These are phyloP conservation scores for Lasiurus cinereus DNA, from an alignment of 2,113 vertebrate genomes.

Conservation along the genomic window DNA sequence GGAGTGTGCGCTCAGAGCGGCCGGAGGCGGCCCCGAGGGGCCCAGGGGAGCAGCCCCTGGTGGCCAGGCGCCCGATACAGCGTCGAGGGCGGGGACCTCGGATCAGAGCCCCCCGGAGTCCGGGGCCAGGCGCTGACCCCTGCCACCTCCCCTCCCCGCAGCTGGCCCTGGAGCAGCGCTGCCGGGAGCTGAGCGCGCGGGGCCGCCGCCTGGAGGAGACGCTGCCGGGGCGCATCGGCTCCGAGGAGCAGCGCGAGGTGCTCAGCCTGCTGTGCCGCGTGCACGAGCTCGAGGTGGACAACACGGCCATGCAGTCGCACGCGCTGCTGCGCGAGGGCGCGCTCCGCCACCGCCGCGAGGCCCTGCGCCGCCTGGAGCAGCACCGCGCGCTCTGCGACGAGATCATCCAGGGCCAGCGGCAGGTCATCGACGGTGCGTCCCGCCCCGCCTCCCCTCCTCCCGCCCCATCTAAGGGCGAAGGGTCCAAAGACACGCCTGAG, in stretches of 20 bases:
- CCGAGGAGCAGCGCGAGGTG: slow-evolving; percentile 91
- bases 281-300: slow-evolving; percentile 93
- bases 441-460: not conserved
- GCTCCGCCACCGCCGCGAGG: slow-evolving; percentile 89
- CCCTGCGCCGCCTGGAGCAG: slow-evolving; percentile 90
- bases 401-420: slow-evolving; percentile 94
- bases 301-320: slow-evolving; percentile 90
- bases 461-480: not conserved
- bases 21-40: not conserved
- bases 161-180: slow-evolving; percentile 88
- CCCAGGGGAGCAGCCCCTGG: not conserved
- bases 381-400: slow-evolving; percentile 92
- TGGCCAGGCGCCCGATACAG: not conserved
- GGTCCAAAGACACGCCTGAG: too few relatives aligned
- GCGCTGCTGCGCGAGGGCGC: slow-evolving; percentile 91
- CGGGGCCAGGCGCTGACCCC: not conserved
- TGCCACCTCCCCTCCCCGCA: slow-evolving; percentile 58
- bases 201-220: slow-evolving; percentile 89
- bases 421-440: slow-evolving; percentile 91
- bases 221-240: slow-evolving; percentile 88
- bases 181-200: slow-evolving; percentile 87
- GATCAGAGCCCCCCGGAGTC: not conserved
- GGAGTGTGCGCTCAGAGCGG: not conserved
- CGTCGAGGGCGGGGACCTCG: not conserved
- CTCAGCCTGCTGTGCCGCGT: slow-evolving; percentile 93